These are phyloP conservation scores for Psix sp. DNA, from an alignment of 1,140 invertebrate species.

Conservation along the genomic window DNA sequence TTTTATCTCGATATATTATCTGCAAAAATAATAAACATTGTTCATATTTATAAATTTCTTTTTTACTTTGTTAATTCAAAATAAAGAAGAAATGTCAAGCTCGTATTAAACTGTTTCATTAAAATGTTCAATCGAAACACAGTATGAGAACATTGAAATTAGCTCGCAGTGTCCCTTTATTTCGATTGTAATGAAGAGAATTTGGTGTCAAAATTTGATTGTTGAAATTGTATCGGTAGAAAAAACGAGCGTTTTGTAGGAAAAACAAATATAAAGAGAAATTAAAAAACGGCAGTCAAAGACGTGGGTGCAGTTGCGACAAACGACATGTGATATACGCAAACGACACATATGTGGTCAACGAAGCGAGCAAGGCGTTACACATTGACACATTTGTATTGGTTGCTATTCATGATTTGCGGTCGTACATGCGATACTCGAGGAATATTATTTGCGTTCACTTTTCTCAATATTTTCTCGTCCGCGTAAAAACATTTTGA, in stretches of 20 bases:
- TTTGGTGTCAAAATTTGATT: neutral
- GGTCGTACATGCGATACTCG: slow-evolving; percentile 1
- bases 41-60: too few relatives aligned
- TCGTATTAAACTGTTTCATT: too few relatives aligned
- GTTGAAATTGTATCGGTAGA: neutral
- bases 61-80: too few relatives aligned
- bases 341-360: slow-evolving; percentile 25
- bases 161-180: too few relatives aligned
- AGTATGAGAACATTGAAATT: too few relatives aligned
- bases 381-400: slow-evolving; percentile 9
- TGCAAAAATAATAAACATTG: too few relatives aligned
- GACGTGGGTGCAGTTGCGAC: slow-evolving; percentile 19
- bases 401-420: slow-evolving; percentile 27
- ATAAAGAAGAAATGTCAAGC: too few relatives aligned
- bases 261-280: neutral
- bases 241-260: neutral
- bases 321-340: slow-evolving; percentile 15
- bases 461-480: neutral
- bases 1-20: too few relatives aligned
- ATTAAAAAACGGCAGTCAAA: neutral
- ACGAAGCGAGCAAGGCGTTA: slow-evolving; percentile 1
- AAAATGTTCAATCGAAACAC: too few relatives aligned
- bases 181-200: too few relatives aligned
- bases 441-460: slow-evolving; percentile 1
- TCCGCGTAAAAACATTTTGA: too few relatives aligned